Evolutionary conservation across 1,140 invertebrate genomes (phyloP).

Genomic region (Maniola jurtina): DNA sequence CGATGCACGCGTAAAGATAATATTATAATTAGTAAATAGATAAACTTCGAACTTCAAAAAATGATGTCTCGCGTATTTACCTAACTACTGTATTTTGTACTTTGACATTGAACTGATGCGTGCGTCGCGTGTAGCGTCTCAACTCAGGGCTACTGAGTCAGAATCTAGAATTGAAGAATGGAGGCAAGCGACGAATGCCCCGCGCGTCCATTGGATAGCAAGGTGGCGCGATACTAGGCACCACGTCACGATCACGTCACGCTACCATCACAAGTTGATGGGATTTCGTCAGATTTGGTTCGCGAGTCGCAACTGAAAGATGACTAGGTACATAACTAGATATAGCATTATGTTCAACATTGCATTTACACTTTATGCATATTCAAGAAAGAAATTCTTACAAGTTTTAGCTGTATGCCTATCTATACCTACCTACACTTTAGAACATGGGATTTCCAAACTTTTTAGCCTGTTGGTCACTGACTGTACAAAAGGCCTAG

Average conservation of each 20-base stretch:
- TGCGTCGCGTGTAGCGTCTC: not conserved
- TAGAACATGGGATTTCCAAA: no score
- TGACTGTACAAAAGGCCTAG: no score
- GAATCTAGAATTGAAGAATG: slow-evolving; percentile 4
- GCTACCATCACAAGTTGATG: slow-evolving; percentile 32
- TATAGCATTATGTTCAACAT: slow-evolving; percentile 20
- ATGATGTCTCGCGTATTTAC: not conserved
- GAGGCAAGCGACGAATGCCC: slow-evolving; percentile 31
- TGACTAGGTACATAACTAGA: slow-evolving; percentile 22
- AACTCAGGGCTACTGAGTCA: not conserved
- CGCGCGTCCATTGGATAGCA: slow-evolving; percentile 52
- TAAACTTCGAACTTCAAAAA: not conserved
- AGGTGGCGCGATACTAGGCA: slow-evolving; percentile 65
- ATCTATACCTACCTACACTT: no score
- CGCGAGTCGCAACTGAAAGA: slow-evolving; percentile 27
- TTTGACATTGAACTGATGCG: not conserved
- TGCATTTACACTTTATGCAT: not conserved
- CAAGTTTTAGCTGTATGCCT: no score
- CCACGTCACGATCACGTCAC: slow-evolving; percentile 45
- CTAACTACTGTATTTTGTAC: not conserved
- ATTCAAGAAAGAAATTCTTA: no score
- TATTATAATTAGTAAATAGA: no score
- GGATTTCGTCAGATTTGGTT: slow-evolving; percentile 33
- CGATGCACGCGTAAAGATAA: not conserved
- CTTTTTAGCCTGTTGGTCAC: no score